Evolutionary conservation across 2,797 vertebrate genomes (phyloP), one percentile per base, ranked within the genome.

Genomic region (Tenualosa ilisha): DNA sequence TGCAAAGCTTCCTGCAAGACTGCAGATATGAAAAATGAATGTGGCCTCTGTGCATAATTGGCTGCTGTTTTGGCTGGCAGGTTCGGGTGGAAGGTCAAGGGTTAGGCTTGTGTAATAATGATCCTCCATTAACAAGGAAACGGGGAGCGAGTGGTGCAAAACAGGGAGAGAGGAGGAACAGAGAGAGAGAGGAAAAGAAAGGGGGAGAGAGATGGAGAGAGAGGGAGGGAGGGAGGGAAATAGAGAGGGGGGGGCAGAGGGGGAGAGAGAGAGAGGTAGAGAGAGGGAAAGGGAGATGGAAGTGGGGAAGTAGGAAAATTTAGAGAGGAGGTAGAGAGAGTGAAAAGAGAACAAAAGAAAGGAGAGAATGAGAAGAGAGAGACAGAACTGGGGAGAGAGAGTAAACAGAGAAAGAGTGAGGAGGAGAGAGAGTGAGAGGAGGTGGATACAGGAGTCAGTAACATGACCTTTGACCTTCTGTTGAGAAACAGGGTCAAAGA

Each of bases 81-180:
- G 63, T 22, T 31, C 24, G 24, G 63, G 24, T 31, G 26, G 3
- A 26, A 31, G 63, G 63, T 65, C 26, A 65, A 65, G 63, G 63
- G 63, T 24, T 31, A 65, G 24, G 63, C 8, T 65, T 65, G 63
- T 65, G 63, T 65, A 65, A 31, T 65, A 65, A 65, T 65, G 63
- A 65, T 65, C 63, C 12, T 11, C 56, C 63, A 65, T 65, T 65
- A 65, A 1, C 7, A 65, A 13, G 11, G 24, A 11, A 65, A 24
- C 63, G 11, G 24, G 4, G 9, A 65, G 63, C 8, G 24, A 65
- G 24, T 31, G 24, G 63, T 13, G 63, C 63, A 65, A 17, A 20
- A 31, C 31, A 31, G 31, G 31, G 31, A 31, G 31, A 31, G 31
- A 0, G 31, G 31, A 31, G 31, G 31, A 31, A 31, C 31, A 1